Conservation (phyloP, 2,113 vertebrate species). For the Bujurquina vittata region DNA sequence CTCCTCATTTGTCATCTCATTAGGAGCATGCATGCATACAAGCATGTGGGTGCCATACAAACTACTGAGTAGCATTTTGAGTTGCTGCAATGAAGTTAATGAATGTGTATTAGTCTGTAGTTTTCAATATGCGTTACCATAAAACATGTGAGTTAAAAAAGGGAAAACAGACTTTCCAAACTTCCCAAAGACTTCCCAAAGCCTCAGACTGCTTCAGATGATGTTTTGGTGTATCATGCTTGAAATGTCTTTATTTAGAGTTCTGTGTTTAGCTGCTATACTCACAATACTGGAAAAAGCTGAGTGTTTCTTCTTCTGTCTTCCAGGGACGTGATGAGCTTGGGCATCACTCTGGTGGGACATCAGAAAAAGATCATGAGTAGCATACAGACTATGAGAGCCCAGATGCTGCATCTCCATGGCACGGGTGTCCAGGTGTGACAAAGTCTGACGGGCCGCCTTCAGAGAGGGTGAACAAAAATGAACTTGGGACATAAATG, state of each 20-base stretch:
- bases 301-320: slow-evolving; percentile 71
- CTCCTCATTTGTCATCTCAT: too few species aligned
- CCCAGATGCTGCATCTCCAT: slow-evolving; percentile 98
- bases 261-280: slow-evolving; percentile 29
- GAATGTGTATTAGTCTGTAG: too few species aligned
- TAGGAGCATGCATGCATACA: too few species aligned
- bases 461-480: slow-evolving; percentile 61
- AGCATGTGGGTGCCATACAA: too few species aligned
- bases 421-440: slow-evolving; percentile 98
- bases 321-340: slow-evolving; percentile 96
- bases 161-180: neutral
- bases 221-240: neutral
- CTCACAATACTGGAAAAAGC: slow-evolving; percentile 58
- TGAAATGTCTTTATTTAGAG: slow-evolving; percentile 29
- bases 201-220: neutral
- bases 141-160: neutral
- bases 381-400: slow-evolving; percentile 99
- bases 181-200: neutral
- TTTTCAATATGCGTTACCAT: neutral
- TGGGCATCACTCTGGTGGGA: slow-evolving; percentile 97
- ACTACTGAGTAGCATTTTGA: too few species aligned
- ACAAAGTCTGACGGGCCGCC: slow-evolving; percentile 75
- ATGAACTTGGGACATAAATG: slow-evolving; percentile 68
- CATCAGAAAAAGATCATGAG: slow-evolving; percentile 99
- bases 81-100: too few species aligned